These are phyloP conservation scores for Crocallis elinguaria DNA, from an alignment of 2,888 invertebrate species.

Conservation along the genomic window DNA sequence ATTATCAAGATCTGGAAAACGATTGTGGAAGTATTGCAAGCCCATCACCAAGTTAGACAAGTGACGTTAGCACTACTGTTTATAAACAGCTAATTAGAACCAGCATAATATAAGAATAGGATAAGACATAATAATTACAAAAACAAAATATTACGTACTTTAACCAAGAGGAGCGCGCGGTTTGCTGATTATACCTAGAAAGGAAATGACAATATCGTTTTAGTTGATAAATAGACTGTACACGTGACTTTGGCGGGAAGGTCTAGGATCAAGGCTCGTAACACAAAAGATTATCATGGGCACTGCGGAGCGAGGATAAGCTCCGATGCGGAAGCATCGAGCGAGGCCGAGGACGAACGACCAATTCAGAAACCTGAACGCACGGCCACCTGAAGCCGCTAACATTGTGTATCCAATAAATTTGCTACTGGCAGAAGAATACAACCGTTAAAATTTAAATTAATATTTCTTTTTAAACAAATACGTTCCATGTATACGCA, in stretches of 20 bases:
- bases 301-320: conserved; percentile 79
- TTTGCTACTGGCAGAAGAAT: conserved; percentile 28
- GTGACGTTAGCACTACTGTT: conserved; percentile 12
- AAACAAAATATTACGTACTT: conserved; percentile 78
- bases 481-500: conserved; percentile 24
- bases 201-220: conserved; percentile 74
- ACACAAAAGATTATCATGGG: conserved; percentile 79
- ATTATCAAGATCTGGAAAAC: conserved; percentile 9
- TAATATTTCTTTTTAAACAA: conserved; percentile 14
- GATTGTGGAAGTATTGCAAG: conserved; percentile 17
- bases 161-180: conserved; percentile 80
- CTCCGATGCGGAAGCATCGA: conserved; percentile 76
- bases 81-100: conserved; percentile 7
- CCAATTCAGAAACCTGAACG: conserved; percentile 75
- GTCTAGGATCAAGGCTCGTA: conserved; percentile 76
- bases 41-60: conserved; percentile 21
- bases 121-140: conserved; percentile 39
- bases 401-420: conserved; percentile 43
- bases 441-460: conserved; percentile 9
- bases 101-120: conserved; percentile 16
- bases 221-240: conserved; percentile 60
- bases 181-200: conserved; percentile 84
- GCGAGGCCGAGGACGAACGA: conserved; percentile 80
- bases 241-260: conserved; percentile 64
- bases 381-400: conserved; percentile 62